Evolutionary conservation across 2,888 invertebrate species (phyloP).

Genomic region (Ligdia adustata): DNA sequence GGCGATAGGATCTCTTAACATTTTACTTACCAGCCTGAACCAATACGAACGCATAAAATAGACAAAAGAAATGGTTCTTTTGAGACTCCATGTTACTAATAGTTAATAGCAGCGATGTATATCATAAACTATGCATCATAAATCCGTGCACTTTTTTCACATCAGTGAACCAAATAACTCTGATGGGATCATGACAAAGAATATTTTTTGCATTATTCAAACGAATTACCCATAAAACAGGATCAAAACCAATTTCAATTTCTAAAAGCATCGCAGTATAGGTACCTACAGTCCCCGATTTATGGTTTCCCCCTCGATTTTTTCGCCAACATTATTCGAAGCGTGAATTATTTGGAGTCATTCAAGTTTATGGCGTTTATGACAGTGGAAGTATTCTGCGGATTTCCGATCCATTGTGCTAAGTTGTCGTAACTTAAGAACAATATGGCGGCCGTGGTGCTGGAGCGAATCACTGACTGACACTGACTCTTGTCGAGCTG

Average conservation of each 20-base stretch:
- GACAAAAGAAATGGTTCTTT: too few relatives aligned
- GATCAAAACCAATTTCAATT: constrained; percentile 13
- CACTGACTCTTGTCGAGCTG: constrained; percentile 48
- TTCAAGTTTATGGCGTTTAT: constrained; percentile 23
- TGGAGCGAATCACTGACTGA: too few relatives aligned
- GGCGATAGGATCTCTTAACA: too few relatives aligned
- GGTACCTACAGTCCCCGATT: constrained; percentile 13
- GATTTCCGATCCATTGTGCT: constrained; percentile 68
- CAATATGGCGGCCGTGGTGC: constrained; percentile 60
- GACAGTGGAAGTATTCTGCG: constrained; percentile 35
- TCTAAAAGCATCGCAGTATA: constrained; percentile 7
- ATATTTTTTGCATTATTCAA: constrained; percentile 6
- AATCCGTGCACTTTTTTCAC: too few relatives aligned
- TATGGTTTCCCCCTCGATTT: constrained; percentile 16
- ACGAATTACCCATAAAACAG: constrained; percentile 8
- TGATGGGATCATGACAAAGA: neutral
- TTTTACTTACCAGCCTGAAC: too few relatives aligned
- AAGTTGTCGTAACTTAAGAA: constrained; percentile 72
- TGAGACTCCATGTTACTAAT: too few relatives aligned
- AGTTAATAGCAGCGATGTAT: too few relatives aligned
- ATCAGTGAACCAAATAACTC: too few relatives aligned
- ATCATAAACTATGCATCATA: too few relatives aligned
- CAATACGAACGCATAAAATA: too few relatives aligned
- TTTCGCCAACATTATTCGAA: constrained; percentile 20
- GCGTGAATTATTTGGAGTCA: constrained; percentile 28